Evolutionary conservation across 2,797 vertebrate genomes (phyloP).

Genomic region (Apodemus agrarius): DNA sequence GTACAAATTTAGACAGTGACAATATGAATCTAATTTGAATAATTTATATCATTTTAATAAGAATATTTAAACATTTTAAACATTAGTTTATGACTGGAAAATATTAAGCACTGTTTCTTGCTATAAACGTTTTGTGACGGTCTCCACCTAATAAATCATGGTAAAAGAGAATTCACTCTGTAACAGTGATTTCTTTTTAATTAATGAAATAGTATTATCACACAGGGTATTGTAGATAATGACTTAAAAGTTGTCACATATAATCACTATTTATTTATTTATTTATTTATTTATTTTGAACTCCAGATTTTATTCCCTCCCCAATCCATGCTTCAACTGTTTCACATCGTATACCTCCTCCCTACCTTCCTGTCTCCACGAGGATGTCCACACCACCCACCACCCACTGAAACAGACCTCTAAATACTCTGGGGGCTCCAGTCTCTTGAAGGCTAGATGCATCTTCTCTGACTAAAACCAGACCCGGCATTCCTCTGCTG

Average conservation of each 20-base stretch:
- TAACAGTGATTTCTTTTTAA: not conserved
- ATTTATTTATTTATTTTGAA: too few relatives aligned
- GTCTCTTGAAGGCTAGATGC: too few relatives aligned
- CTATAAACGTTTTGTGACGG: not conserved
- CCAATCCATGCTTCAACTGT: too few relatives aligned
- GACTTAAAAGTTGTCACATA: not conserved
- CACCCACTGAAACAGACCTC: too few relatives aligned
- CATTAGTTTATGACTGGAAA: not conserved
- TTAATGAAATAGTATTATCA: not conserved
- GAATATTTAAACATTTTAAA: not conserved
- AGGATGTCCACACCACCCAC: too few relatives aligned
- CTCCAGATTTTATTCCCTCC: too few relatives aligned
- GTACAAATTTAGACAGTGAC: not conserved
- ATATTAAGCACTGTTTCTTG: not conserved
- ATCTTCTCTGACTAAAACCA: too few relatives aligned
- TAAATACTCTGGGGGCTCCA: too few relatives aligned
- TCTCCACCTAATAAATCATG: not conserved
- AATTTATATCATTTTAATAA: not conserved
- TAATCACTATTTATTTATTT: not conserved
- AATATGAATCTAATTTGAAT: conserved; percentile 58
- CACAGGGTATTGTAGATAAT: not conserved
- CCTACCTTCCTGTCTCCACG: too few relatives aligned
- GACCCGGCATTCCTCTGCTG: too few relatives aligned
- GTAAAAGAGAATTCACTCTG: not conserved
- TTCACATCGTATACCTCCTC: too few relatives aligned